phyloP scores from a whole-genome alignment of 2,888 invertebrate genomes.

The Autographa pulchrina region DNA sequence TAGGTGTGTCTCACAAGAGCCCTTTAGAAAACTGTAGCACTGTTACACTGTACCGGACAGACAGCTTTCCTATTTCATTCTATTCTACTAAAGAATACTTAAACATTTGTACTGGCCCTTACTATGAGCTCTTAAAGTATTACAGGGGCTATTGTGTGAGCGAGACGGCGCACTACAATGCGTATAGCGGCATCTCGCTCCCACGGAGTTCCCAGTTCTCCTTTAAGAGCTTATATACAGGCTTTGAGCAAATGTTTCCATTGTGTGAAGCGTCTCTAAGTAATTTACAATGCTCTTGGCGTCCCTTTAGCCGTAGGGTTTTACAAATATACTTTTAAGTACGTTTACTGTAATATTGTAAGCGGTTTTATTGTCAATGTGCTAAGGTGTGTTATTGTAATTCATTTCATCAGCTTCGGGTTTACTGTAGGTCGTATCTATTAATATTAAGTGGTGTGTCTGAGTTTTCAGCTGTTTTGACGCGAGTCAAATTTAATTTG shows the following conservation, averaged over 20 bases:
- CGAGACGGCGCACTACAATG: too few species aligned
- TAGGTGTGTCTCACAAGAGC: background rate
- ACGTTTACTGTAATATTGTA: background rate
- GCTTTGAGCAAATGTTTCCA: slow-evolving; percentile 25
- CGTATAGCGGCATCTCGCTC: too few species aligned
- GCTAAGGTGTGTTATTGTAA: background rate
- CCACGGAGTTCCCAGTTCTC: too few species aligned
- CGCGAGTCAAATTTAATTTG: too few species aligned
- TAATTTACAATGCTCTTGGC: slow-evolving; percentile 25
- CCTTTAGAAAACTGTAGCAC: background rate
- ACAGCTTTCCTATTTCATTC: background rate
- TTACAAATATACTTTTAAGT: slow-evolving; percentile 12
- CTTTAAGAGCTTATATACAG: too few species aligned
- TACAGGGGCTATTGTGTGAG: too few species aligned
- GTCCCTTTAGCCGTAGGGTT: slow-evolving; percentile 28
- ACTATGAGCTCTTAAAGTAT: too few species aligned
- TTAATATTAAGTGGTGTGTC: background rate
- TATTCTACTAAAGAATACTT: slow-evolving; percentile 25
- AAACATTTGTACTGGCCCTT: slow-evolving; percentile 31
- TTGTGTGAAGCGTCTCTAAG: slow-evolving; percentile 18
- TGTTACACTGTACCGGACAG: background rate
- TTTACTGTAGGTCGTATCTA: background rate
- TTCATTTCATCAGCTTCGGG: background rate
- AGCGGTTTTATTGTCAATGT: background rate
- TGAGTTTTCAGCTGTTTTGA: too few species aligned